Percentiles rank a stretch among this genome's conserved stretches.
Conservation (phyloP, 1,140 invertebrate species). For the Heliothis subflexa region DNA sequence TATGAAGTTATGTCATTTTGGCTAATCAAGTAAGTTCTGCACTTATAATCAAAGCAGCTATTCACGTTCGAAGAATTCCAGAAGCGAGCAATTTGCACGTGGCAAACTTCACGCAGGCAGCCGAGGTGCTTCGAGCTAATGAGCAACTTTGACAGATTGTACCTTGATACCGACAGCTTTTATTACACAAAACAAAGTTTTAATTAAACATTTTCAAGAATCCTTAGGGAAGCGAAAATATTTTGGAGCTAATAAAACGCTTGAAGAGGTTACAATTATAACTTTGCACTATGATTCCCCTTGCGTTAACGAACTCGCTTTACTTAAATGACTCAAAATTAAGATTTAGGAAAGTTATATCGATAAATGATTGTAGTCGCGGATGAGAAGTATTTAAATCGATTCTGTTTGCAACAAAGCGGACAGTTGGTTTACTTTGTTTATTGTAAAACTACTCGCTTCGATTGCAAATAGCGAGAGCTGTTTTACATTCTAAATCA, state of each 20-base stretch:
- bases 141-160: conserved; percentile 39
- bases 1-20: not conserved
- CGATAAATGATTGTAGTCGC: not conserved
- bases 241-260: conserved; percentile 36
- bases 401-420: not conserved
- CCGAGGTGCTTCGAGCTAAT: conserved; percentile 17
- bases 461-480: conserved; percentile 2
- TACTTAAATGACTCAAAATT: not conserved
- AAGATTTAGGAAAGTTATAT: not conserved
- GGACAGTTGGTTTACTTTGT: not conserved
- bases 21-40: not conserved
- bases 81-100: not conserved
- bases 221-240: conserved; percentile 29
- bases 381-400: not conserved
- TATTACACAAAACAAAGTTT: conserved; percentile 42
- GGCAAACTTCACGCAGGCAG: conserved; percentile 8
- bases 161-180: conserved; percentile 36
- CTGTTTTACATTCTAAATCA: conserved; percentile 7
- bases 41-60: not conserved
- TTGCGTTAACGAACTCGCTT: not conserved
- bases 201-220: conserved; percentile 29
- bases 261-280: conserved; percentile 35
- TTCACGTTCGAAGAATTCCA: not conserved
- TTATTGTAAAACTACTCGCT: conserved; percentile 8
- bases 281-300: conserved; percentile 33